A percentile compares a stretch with the other conserved stretches of the same genome.
Evolutionary conservation across 1,140 invertebrate species (phyloP).

Genomic region (Zaprionus vittiger): DNA sequence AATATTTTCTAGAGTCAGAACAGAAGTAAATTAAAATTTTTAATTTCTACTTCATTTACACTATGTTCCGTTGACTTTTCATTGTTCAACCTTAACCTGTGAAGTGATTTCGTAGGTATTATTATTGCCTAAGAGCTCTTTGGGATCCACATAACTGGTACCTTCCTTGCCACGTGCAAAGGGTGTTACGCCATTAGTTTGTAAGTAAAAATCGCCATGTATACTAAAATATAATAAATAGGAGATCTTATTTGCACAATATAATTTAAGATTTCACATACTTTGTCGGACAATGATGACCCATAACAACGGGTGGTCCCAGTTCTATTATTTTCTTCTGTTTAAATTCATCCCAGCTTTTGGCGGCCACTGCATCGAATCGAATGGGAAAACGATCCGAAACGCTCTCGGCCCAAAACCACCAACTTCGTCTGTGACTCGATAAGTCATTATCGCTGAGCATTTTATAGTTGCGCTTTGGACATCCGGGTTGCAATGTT

Average conservation of each 20-base stretch:
- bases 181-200: slow-evolving; percentile 83
- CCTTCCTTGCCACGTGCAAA: slow-evolving; percentile 80
- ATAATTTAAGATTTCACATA: slow-evolving; percentile 29
- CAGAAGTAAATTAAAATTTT: slow-evolving; percentile 24
- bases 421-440: slow-evolving; percentile 88
- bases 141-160: slow-evolving; percentile 70
- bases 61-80: slow-evolving; percentile 11
- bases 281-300: slow-evolving; percentile 76
- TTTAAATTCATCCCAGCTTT: slow-evolving; percentile 85
- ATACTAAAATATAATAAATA: slow-evolving; percentile 56
- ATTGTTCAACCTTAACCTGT: slow-evolving; percentile 29
- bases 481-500: slow-evolving; percentile 86
- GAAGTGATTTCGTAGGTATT: slow-evolving; percentile 39
- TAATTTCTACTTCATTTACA: slow-evolving; percentile 4
- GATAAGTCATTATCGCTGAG: slow-evolving; percentile 85
- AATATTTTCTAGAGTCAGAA: background rate
- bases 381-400: slow-evolving; percentile 82
- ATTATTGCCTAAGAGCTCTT: slow-evolving; percentile 68
- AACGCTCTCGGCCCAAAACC: slow-evolving; percentile 87
- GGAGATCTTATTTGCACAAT: background rate
- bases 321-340: slow-evolving; percentile 58
- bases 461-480: slow-evolving; percentile 82
- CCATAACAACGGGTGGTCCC: slow-evolving; percentile 65
- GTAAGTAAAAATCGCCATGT: slow-evolving; percentile 84
- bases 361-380: slow-evolving; percentile 84